phyloP scores from a whole-genome alignment of 2,888 invertebrate species.

The Tetrapedia diversipes region DNA sequence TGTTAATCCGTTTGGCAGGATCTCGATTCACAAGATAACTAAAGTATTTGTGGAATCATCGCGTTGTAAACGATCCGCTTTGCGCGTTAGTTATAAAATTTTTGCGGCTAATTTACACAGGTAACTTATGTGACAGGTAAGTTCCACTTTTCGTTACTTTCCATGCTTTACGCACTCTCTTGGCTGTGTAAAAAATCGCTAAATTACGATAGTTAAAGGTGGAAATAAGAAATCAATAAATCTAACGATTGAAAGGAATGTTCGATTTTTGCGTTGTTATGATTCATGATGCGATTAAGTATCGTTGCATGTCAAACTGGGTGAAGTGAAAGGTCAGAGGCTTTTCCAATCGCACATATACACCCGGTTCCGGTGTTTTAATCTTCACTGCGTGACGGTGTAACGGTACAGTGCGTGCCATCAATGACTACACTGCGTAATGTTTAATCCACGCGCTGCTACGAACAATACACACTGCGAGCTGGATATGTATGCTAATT shows the following conservation, averaged over 20 bases:
- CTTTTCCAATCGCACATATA: conserved; percentile 48
- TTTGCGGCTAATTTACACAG: neutral
- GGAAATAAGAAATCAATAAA: neutral
- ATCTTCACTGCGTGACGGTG: conserved; percentile 76
- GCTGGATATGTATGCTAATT: conserved; percentile 45
- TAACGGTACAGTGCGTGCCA: conserved; percentile 76
- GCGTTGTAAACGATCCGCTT: neutral
- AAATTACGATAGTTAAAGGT: neutral
- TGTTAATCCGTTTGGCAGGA: neutral
- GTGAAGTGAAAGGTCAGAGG: conserved; percentile 42
- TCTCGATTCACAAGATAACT: no score
- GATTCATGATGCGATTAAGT: neutral
- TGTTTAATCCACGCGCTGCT: conserved; percentile 23
- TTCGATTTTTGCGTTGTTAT: neutral
- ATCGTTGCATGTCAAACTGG: conserved; percentile 22
- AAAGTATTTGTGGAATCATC: neutral
- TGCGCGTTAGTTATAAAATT: neutral
- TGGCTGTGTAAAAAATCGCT: no score
- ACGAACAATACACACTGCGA: conserved; percentile 44
- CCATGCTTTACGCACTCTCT: no score
- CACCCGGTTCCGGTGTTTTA: conserved; percentile 70
- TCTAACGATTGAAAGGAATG: neutral
- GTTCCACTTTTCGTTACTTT: neutral
- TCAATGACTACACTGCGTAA: conserved; percentile 60
- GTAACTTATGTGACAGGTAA: neutral